Evolutionary conservation across 2,888 invertebrate genomes (phyloP), one percentile per base, ranked within the genome.

Genomic region (Heliconius sara): DNA sequence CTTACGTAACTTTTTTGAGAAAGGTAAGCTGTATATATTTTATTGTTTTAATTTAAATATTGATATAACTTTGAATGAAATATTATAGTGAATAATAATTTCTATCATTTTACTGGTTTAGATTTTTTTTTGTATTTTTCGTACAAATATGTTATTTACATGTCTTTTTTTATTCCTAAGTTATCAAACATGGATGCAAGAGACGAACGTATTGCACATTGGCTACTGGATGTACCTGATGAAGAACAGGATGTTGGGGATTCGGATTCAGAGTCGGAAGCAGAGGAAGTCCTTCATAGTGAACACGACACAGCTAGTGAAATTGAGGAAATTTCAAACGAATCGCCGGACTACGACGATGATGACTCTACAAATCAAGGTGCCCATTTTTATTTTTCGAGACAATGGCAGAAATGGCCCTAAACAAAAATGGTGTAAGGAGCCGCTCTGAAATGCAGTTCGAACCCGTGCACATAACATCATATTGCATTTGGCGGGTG

Each of bases 401-500:
- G 57, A 52, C 19, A 52, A 52, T 52, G 52, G 65, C 65, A 65
- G 65, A 25, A 65, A 65, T 65, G 65, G 13, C 16, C 65, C 16
- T 65, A 65, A 65, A 65, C 27, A 65, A 65, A 65, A 25, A 65
- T 65, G 71, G 71, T 71, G 9, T 5, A 71, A 71, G 71, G 19
- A 19, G 22, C 71, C 43, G n/a, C 47, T 43, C 19, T 71, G 47
- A 25, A n/a, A 22, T 43, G 39, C 71, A 22, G 71, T 71, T n/a
- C 47, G 71, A 71, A 39, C 39, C 34, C 57, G 65, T 65, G 65
- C 34, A n/a, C 63, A 75, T 39, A 63, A 71, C 72, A 78, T 78
- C 22, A 78, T 78, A 72, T 34, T 80, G 79, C 76, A 78, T 34
- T 78, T 80, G 70, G 78, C 80, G 34, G 73, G 78, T 72, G 66